These are phyloP conservation scores for Mastomys coucha DNA, from an alignment of 2,113 vertebrate species.

Conservation along the genomic window DNA sequence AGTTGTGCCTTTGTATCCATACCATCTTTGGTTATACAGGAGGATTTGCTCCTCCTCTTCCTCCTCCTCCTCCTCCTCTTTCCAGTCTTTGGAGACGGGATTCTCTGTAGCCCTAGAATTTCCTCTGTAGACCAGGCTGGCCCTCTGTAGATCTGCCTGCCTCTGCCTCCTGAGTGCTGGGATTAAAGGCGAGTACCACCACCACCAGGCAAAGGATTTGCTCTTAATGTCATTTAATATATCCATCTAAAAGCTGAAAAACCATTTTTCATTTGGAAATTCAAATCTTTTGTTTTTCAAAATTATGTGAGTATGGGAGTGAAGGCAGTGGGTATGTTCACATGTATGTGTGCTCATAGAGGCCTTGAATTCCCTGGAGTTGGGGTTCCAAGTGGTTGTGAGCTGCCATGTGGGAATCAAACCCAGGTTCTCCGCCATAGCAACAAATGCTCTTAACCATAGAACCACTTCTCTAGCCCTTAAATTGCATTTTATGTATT, in stretches of 20 bases:
- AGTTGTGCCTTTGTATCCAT: background rate
- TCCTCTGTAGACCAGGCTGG: background rate
- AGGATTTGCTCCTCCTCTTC: background rate
- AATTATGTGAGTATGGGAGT: background rate
- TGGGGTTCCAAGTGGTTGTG: background rate
- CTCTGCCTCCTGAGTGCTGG: background rate
- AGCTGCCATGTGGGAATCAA: background rate
- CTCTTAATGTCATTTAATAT: background rate
- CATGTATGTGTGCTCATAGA: background rate
- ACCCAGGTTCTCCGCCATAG: background rate
- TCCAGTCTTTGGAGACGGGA: background rate
- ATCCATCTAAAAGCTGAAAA: background rate
- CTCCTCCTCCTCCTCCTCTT: background rate
- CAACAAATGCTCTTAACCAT: background rate
- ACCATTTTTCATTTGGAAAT: background rate
- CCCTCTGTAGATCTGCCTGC: background rate
- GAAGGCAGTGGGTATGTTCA: background rate
- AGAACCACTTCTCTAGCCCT: background rate
- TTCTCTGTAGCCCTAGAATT: background rate
- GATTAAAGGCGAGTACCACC: background rate
- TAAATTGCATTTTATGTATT: background rate
- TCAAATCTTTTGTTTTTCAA: background rate
- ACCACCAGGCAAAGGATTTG: background rate
- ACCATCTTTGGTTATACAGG: background rate
- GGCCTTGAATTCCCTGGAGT: background rate